A percentile compares a stretch with the other conserved stretches of the same genome.
These are phyloP conservation scores for Anniella stebbinsi DNA, from an alignment of 2,797 vertebrate species.

Conservation along the genomic window DNA sequence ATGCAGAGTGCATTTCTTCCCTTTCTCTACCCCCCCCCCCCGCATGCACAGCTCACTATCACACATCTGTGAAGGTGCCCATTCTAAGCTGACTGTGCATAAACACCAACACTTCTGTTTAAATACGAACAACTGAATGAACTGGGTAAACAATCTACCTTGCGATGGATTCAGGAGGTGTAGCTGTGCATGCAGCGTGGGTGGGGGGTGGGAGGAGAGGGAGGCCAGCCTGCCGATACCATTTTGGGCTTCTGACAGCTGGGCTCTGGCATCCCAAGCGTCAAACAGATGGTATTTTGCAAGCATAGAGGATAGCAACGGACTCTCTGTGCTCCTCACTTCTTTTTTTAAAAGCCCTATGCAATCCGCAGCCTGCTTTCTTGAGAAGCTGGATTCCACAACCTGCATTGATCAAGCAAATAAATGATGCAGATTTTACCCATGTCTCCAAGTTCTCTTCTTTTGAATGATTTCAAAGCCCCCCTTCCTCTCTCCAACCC, in stretches of 20 bases:
- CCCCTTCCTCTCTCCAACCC: no score
- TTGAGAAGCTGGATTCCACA: not conserved
- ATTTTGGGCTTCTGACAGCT: slow-evolving; percentile 20
- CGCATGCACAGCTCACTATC: not conserved
- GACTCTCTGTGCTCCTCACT: rapidly evolving
- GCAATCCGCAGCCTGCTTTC: not conserved
- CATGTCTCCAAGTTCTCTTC: no score
- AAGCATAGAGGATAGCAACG: not conserved
- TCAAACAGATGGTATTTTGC: not conserved
- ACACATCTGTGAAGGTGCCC: not conserved
- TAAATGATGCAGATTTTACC: rapidly evolving
- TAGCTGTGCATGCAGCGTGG: no score
- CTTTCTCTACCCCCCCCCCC: no score
- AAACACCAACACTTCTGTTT: not conserved
- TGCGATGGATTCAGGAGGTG: not conserved
- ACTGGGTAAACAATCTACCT: not conserved
- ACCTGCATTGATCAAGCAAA: not conserved
- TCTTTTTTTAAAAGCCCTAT: not conserved
- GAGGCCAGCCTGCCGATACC: not conserved
- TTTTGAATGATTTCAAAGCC: not conserved
- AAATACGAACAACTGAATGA: not conserved
- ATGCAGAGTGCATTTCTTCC: not conserved
- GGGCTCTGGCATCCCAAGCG: slow-evolving; percentile 4
- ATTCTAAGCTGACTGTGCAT: not conserved
- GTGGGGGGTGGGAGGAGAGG: not conserved